Conservation (phyloP, 2,888 invertebrate species). For the Scrobipalpa atriplicella region DNA sequence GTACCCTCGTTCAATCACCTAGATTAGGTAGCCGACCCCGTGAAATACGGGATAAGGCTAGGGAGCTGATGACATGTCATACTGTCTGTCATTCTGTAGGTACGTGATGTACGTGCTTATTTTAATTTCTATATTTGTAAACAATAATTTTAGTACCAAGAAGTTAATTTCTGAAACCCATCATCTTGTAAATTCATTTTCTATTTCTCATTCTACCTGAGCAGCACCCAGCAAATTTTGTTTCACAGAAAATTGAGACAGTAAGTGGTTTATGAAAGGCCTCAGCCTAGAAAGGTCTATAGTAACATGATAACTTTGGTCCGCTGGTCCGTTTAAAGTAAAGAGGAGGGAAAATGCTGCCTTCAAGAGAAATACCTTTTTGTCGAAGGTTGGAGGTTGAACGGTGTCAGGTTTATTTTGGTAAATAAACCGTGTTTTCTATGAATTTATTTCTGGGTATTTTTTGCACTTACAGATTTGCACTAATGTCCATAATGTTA, state of each 20-base stretch:
- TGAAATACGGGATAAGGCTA: too few species aligned
- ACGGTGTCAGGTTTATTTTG: background rate
- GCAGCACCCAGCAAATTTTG: background rate
- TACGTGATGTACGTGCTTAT: too few species aligned
- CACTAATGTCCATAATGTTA: too few species aligned
- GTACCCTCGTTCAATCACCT: too few species aligned
- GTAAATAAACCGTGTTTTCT: background rate
- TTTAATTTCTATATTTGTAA: too few species aligned
- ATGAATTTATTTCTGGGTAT: background rate
- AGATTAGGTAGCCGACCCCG: too few species aligned
- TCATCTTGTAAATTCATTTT: background rate
- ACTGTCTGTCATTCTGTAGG: too few species aligned
- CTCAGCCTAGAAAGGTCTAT: background rate
- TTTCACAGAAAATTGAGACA: slow-evolving; percentile 17
- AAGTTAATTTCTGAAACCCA: background rate
- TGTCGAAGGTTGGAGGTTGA: background rate
- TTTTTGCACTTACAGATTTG: too few species aligned
- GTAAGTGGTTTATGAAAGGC: slow-evolving; percentile 11
- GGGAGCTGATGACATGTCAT: too few species aligned
- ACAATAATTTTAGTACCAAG: too few species aligned
- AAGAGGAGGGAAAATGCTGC: background rate
- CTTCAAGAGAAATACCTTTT: background rate
- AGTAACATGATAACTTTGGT: slow-evolving; percentile 7
- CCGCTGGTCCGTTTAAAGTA: background rate
- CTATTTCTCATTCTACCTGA: background rate